Evolutionary conservation across 1,140 invertebrate species (phyloP).

Genomic region (Drosophila nigromelanica): DNA sequence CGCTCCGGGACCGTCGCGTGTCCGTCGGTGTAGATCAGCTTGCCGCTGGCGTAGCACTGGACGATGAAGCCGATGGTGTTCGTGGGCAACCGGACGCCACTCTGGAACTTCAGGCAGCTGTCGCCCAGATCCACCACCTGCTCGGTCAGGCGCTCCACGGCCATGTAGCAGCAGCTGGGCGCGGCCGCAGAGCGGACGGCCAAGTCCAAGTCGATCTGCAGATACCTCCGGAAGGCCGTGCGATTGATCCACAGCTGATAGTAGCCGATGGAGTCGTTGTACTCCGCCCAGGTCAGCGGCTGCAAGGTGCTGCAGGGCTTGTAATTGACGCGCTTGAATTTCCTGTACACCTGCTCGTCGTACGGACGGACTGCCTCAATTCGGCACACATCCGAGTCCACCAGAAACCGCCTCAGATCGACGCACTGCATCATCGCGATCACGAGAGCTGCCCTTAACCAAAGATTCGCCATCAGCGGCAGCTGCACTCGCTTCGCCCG

Average conservation of each 20-base stretch:
- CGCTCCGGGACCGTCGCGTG: slow-evolving; percentile 59
- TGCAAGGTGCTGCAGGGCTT: slow-evolving; percentile 85
- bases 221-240: slow-evolving; percentile 58
- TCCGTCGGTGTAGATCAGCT: slow-evolving; percentile 60
- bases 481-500: neutral
- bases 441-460: neutral
- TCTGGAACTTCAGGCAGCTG: slow-evolving; percentile 68
- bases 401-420: slow-evolving; percentile 85
- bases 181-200: slow-evolving; percentile 17
- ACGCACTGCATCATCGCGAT: neutral
- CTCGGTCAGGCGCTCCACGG: slow-evolving; percentile 70
- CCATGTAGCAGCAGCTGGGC: slow-evolving; percentile 85
- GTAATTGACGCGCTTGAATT: slow-evolving; percentile 85
- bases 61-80: slow-evolving; percentile 84
- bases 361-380: slow-evolving; percentile 88
- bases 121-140: neutral
- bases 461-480: neutral
- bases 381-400: slow-evolving; percentile 87
- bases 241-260: slow-evolving; percentile 66
- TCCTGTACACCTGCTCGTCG: slow-evolving; percentile 86
- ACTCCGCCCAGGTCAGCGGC: slow-evolving; percentile 83
- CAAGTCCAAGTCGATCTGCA: slow-evolving; percentile 45
- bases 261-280: slow-evolving; percentile 46
- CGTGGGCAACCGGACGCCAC: slow-evolving; percentile 64
- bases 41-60: slow-evolving; percentile 72